Conservation (phyloP, 2,888 invertebrate species). For the Bruchidius siliquastri region DNA sequence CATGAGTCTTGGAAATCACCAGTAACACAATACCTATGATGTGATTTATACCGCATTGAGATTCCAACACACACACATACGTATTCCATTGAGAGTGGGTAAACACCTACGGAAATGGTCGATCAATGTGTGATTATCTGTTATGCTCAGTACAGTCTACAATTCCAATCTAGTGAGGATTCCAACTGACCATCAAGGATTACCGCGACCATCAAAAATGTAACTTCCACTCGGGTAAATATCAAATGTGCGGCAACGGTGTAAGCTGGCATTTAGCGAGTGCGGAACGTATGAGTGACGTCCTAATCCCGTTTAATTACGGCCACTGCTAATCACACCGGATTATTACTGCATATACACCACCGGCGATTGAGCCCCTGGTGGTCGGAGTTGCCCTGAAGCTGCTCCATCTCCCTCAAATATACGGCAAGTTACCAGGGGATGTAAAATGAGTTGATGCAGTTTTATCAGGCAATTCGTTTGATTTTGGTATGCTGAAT, state of each 20-base stretch:
- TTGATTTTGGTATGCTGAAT: too few relatives aligned
- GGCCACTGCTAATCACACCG: conserved; percentile 8
- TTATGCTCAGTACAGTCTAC: too few relatives aligned
- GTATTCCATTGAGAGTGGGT: too few relatives aligned
- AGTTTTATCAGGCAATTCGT: too few relatives aligned
- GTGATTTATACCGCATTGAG: too few relatives aligned
- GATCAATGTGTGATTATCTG: too few relatives aligned
- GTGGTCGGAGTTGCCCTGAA: neutral
- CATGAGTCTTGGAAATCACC: too few relatives aligned
- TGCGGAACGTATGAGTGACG: conserved; percentile 8
- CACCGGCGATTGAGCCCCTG: neutral
- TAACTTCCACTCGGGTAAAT: neutral
- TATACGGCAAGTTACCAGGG: neutral
- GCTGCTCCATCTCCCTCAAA: neutral
- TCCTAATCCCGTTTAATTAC: conserved; percentile 14
- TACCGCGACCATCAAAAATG: neutral
- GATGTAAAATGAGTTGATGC: neutral
- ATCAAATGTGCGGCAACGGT: neutral
- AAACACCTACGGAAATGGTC: too few relatives aligned
- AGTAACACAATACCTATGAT: too few relatives aligned
- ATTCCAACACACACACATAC: too few relatives aligned
- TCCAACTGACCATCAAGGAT: neutral
- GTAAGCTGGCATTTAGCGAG: conserved; percentile 4
- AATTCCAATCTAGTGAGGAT: neutral
- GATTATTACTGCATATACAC: conserved; percentile 7